Conservation (phyloP, 2,797 vertebrate species). For the Protonibea diacanthus region DNA sequence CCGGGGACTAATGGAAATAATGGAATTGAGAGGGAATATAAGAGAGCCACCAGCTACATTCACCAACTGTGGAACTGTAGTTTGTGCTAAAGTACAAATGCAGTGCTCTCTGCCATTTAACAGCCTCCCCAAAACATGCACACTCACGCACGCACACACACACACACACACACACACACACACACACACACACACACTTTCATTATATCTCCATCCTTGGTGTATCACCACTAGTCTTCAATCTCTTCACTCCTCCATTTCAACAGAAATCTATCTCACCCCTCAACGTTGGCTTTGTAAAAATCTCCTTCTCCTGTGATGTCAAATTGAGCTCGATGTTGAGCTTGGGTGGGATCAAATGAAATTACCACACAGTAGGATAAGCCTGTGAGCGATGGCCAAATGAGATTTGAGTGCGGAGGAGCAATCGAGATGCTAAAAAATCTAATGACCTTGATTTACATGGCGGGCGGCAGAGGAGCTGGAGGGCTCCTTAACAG, state of each 20-base stretch:
- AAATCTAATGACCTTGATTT: slow-evolving; percentile 65
- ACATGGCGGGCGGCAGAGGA: slow-evolving; percentile 42
- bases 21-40: slow-evolving; percentile 28
- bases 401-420: slow-evolving; percentile 70
- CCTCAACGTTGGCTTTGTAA: slow-evolving; percentile 14
- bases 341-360: slow-evolving; percentile 59
- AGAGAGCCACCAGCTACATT: slow-evolving; percentile 28
- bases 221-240: slow-evolving; percentile 25
- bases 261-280: slow-evolving; percentile 15
- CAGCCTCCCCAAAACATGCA: neutral
- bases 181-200: slow-evolving; percentile 38
- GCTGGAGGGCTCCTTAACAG: slow-evolving; percentile 13
- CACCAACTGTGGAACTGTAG: neutral
- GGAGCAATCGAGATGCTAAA: slow-evolving; percentile 57
- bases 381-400: slow-evolving; percentile 50
- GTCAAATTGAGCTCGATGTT: slow-evolving; percentile 39
- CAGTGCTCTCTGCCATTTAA: slow-evolving; percentile 26
- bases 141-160: neutral
- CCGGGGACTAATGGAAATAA: slow-evolving; percentile 44
- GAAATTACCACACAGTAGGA: slow-evolving; percentile 66
- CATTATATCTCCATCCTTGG: slow-evolving; percentile 24
- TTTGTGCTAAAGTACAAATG: slow-evolving; percentile 28
- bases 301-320: slow-evolving; percentile 30
- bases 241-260: slow-evolving; percentile 41
- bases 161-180: neutral